Percentiles rank a stretch among this genome's conserved stretches.
These are phyloP conservation scores for Orbicella faveolata DNA, from an alignment of 64 coral and sea anemone genomes.

Conservation along the genomic window DNA sequence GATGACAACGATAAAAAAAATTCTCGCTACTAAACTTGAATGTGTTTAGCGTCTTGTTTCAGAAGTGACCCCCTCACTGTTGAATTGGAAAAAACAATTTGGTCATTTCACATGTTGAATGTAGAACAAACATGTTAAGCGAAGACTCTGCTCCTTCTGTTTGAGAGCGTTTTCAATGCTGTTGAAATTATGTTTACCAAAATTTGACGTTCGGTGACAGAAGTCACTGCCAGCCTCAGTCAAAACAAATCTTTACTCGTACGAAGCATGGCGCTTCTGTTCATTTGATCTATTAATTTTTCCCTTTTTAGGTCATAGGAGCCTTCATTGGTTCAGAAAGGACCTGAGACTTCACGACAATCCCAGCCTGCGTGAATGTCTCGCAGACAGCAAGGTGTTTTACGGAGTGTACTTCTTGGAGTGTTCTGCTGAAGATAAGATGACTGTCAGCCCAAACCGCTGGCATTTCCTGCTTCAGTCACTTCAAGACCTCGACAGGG, in stretches of 20 bases:
- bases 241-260: background rate
- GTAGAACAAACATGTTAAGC: too few species aligned
- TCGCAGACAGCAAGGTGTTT: constrained; percentile 41
- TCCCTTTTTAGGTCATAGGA: constrained; percentile 30
- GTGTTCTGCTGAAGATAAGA: background rate
- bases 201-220: too few species aligned
- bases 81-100: too few species aligned
- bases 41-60: too few species aligned
- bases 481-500: constrained; percentile 48
- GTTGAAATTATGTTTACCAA: too few species aligned
- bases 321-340: constrained; percentile 64
- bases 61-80: too few species aligned
- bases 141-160: too few species aligned
- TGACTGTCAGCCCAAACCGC: constrained; percentile 14
- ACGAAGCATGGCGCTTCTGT: background rate
- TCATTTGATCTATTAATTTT: background rate
- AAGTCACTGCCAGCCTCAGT: background rate
- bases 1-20: too few species aligned
- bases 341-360: constrained; percentile 68
- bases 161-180: too few species aligned
- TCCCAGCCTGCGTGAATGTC: constrained; percentile 31
- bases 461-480: constrained; percentile 47
- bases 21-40: too few species aligned
- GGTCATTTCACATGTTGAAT: too few species aligned
- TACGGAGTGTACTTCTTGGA: constrained; percentile 58